These are phyloP conservation scores for Argya squamiceps DNA, from an alignment of 2,797 vertebrate species.

Conservation along the genomic window DNA sequence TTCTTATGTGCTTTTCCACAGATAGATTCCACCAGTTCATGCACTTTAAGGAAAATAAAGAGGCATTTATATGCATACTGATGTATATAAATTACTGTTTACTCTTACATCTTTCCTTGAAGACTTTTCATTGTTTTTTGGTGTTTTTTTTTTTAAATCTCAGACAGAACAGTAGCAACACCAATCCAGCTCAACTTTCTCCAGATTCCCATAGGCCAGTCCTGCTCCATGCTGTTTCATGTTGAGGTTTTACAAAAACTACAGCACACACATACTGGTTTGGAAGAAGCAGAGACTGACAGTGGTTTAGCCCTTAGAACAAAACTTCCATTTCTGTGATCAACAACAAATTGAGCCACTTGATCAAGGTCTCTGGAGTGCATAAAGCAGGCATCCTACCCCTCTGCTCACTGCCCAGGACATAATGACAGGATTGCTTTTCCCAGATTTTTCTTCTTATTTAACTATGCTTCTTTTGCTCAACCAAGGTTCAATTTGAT, in stretches of 20 bases:
- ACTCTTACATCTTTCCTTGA: neutral
- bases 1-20: neutral
- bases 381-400: neutral
- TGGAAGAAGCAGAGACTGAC: neutral
- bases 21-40: neutral
- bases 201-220: neutral
- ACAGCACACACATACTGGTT: neutral
- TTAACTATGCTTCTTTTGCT: neutral
- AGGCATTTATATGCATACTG: fast-evolving
- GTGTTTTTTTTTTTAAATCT: neutral
- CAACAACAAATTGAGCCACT: neutral
- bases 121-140: neutral
- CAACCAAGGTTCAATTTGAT: neutral
- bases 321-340: neutral
- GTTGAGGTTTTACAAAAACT: neutral
- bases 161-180: neutral
- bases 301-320: neutral
- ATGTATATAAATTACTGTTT: neutral
- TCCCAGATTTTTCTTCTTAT: neutral
- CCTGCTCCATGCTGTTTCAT: neutral
- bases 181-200: neutral
- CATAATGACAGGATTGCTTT: neutral
- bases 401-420: neutral
- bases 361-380: neutral
- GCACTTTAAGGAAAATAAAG: neutral